These are phyloP conservation scores for Ophion obscuratus DNA, from an alignment of 2,888 invertebrate species.

Conservation along the genomic window DNA sequence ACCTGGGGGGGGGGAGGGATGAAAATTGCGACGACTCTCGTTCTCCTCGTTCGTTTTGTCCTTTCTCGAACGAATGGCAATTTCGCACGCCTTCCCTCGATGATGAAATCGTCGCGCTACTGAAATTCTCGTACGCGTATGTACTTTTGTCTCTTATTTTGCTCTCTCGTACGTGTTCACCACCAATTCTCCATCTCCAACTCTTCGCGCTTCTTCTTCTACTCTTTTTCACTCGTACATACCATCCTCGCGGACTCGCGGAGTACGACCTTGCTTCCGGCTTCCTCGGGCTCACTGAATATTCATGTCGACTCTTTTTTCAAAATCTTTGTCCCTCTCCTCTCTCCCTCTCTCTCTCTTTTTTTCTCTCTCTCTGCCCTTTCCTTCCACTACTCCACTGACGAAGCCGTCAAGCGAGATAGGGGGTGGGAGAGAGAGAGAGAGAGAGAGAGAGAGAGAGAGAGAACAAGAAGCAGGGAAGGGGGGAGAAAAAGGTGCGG, in stretches of 20 bases:
- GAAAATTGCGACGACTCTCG: constrained; percentile 33
- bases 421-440: background rate
- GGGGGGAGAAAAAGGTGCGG: constrained; percentile 40
- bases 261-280: constrained; percentile 69
- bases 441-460: background rate
- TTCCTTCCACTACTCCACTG: constrained; percentile 2
- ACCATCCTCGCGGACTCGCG: background rate
- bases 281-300: constrained; percentile 71
- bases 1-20: constrained; percentile 38
- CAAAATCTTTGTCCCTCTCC: background rate
- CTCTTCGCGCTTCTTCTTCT: constrained; percentile 33
- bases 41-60: constrained; percentile 46
- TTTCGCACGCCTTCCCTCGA: constrained; percentile 45
- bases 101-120: constrained; percentile 62
- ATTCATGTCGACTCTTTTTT: constrained; percentile 20
- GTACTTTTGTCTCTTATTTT: constrained; percentile 44
- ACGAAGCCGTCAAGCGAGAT: background rate
- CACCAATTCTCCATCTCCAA: constrained; percentile 27
- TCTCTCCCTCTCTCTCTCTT: background rate
- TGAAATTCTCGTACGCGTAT: constrained; percentile 53
- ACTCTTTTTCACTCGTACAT: constrained; percentile 5
- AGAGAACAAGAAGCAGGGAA: background rate
- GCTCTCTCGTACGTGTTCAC: constrained; percentile 37
- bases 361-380: constrained; percentile 8
- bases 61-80: constrained; percentile 62